A percentile compares a stretch with the other conserved stretches of the same genome.
These are phyloP conservation scores for Odontocolon sp. DNA, from an alignment of 2,888 invertebrate genomes.

Conservation along the genomic window DNA sequence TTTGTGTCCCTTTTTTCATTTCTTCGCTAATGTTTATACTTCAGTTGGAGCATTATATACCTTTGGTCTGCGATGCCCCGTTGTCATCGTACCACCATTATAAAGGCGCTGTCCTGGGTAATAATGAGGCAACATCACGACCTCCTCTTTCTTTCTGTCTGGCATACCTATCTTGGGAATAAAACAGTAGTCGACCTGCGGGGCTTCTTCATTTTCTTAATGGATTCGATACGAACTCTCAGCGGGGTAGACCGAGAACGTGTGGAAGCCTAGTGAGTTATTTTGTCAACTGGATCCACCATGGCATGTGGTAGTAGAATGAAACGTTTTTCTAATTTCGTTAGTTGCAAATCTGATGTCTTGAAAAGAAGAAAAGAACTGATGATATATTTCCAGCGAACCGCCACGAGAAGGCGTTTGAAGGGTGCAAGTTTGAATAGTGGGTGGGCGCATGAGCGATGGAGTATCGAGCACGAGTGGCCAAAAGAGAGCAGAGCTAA, in stretches of 20 bases:
- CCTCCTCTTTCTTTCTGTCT: conserved; percentile 24
- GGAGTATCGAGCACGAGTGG: conserved; percentile 20
- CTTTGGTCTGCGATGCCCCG: conserved; percentile 42
- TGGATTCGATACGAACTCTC: conserved; percentile 66
- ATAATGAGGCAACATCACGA: conserved; percentile 52
- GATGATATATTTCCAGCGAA: too few species aligned
- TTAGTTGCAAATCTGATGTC: conserved; percentile 8
- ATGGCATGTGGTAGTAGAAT: not conserved
- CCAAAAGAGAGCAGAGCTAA: conserved; percentile 9
- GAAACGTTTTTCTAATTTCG: conserved; percentile 52
- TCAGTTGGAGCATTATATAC: conserved; percentile 42
- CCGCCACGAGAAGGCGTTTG: too few species aligned
- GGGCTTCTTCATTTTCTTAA: conserved; percentile 72
- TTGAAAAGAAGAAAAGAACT: not conserved
- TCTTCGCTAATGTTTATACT: conserved; percentile 31
- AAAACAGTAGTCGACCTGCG: conserved; percentile 12
- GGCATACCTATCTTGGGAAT: conserved; percentile 30
- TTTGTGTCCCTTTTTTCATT: conserved; percentile 8
- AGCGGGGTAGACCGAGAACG: too few species aligned
- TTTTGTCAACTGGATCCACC: not conserved
- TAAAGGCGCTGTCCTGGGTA: conserved; percentile 11
- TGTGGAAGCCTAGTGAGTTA: too few species aligned
- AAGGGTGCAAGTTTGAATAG: conserved; percentile 6
- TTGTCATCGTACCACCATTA: conserved; percentile 28
- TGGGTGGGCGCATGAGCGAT: not conserved